Evolutionary conservation across 2,797 vertebrate species (phyloP).

Genomic region (Oryzias sinensis): DNA sequence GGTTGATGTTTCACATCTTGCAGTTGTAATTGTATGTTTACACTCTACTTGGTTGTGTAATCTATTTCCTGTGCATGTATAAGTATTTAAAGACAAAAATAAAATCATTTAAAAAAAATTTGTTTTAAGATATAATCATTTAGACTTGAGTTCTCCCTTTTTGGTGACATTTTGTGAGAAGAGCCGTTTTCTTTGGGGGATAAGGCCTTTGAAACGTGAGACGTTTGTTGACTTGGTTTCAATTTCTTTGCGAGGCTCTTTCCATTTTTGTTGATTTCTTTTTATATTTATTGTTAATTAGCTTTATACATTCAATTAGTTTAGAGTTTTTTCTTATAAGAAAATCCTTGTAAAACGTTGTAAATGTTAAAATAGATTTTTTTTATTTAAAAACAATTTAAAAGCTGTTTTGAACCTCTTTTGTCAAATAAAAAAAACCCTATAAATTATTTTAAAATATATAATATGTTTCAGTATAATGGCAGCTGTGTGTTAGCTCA

Average conservation of each 20-base stretch:
- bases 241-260: neutral
- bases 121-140: neutral
- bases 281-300: too few relatives aligned
- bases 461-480: too few relatives aligned
- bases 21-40: constrained; percentile 28
- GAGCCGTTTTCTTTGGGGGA: constrained; percentile 6
- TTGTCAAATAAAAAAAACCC: too few relatives aligned
- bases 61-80: neutral
- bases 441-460: too few relatives aligned
- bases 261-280: too few relatives aligned
- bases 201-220: constrained; percentile 29
- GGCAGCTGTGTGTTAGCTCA: too few relatives aligned
- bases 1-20: constrained; percentile 38
- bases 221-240: constrained; percentile 6
- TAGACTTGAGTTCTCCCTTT: neutral
- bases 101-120: neutral
- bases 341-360: too few relatives aligned
- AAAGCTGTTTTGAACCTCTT: too few relatives aligned
- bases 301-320: too few relatives aligned
- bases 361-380: too few relatives aligned
- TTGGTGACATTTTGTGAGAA: constrained; percentile 1
- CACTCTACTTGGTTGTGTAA: constrained; percentile 12
- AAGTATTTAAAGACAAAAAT: constrained; percentile 9
- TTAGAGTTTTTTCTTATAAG: too few relatives aligned
- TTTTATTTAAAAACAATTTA: too few relatives aligned